Base-by-base conservation (phyloP, 2,113 vertebrate species). In the Aplodontia rufa region DNA sequence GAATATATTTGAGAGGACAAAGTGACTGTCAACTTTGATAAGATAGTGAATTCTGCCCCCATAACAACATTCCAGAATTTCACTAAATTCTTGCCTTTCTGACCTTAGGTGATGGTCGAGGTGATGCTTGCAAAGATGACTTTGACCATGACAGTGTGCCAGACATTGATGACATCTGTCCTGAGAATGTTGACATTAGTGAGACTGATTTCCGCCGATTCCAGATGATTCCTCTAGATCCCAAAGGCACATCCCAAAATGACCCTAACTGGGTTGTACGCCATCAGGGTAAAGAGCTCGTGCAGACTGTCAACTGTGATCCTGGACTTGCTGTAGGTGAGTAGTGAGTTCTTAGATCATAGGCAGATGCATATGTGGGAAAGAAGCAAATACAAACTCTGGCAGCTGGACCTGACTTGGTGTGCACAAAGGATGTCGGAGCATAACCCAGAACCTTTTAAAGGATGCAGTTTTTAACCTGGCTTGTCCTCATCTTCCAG, bases 241-340 rank as follows among this genome's bases (percentile, higher is more conserved):
- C 99, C 78, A 99, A 99, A 95, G 99, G 99, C 90, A 99, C 99
- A 60, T 99, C 99, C 11, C 99, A 99, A 94, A 99, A 99, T 96
- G 99, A 99, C 97, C 99, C 99, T 90, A 99, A 99, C 98, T 99
- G 99, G 99, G 99, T 99, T 75, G 99, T 99, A 81, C 99, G 99
- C 84, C 99, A 99, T 97, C 99, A 99, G 98, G 99, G 99, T 97
- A 99, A 99, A 98, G 99, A 99, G 92, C 97, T 99, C 93, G 99
- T 99, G 94, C 99, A 99, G 98, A 99, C 99, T 32, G 99, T 99
- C 98, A 99, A 99, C 98, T 99, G 99, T 90, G 99, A 99, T 90
- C 99, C 99, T 90, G 99, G 99, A 97, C 99, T 99, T 97, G 99
- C 99, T 98, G 98, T 99, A 1, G 99, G 99, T 99, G 98, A 96